Evolutionary conservation across 2,113 vertebrate genomes (phyloP), one percentile per base, ranked within the genome.

Genomic region (Chroicocephalus ridibundus): DNA sequence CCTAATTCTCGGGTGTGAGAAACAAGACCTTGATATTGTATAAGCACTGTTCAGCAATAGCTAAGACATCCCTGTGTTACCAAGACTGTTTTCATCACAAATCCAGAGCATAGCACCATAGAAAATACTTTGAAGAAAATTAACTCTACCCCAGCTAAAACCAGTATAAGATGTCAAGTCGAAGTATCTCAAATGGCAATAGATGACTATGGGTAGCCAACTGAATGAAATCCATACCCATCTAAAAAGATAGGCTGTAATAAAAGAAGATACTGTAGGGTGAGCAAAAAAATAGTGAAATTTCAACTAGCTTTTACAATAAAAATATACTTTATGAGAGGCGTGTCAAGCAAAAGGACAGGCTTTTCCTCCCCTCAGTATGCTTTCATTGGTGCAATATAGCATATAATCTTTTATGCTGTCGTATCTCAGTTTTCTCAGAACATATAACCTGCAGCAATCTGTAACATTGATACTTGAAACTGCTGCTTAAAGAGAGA

Each of bases 371-470:
- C 58, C 36, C 44, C 25, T 88, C 52, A 88, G 57, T 93, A 90
- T 64, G 38, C 71, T 97, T 97, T 96, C 94, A 96, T 93, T 92
- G 91, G 90, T 94, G 80, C n/a, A 91, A 64, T 95, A 94, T 75
- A 76, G 40, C 86, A 83, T 90, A 90, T 82, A 91, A 93, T 95
- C 29, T 97, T 97, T 96, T 97, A 94, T 97, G 69, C 36, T 94
- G 78, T 96, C 32, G 4, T 96, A 94, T 90, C 91, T 97, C 17
- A 40, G 3, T 86, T 91, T 25, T 86, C 70, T 91, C 89, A 96
- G 93, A 98, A 97, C 87, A 94, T 71, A 95, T 87, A 93, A 97
- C 71, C 83, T 85, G 69, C n/a, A 98, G 90, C 79, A 96, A 69
- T 94, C 93, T 91, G 54, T 95, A 96, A 94, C 78, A 92, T 15